Percentiles rank a stretch among this genome's conserved stretches.
Evolutionary conservation across 1,140 invertebrate genomes (phyloP).

Genomic region (Macrosteles quadrilineatus): DNA sequence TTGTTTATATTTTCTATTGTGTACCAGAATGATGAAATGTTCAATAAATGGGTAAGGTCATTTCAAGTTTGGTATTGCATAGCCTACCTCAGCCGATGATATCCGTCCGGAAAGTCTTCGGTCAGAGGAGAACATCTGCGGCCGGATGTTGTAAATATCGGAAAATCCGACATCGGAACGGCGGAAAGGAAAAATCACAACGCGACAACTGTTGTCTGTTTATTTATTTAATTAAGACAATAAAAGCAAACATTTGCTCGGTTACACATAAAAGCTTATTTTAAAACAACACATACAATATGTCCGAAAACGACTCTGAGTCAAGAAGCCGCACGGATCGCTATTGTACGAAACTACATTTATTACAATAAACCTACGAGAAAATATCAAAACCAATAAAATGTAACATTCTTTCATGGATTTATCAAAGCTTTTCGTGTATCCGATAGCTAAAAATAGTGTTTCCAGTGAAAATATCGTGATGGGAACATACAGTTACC

Average conservation of each 20-base stretch:
- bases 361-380: background rate
- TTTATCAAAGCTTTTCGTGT: background rate
- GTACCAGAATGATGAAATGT: no score
- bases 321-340: conserved; percentile 5
- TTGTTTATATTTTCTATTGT: no score
- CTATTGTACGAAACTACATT: conserved; percentile 7
- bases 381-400: background rate
- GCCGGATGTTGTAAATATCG: no score
- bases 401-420: background rate
- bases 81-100: background rate
- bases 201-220: background rate
- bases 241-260: background rate
- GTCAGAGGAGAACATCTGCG: background rate
- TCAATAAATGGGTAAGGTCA: no score
- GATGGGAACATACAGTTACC: background rate
- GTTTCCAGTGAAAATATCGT: background rate
- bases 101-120: background rate
- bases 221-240: background rate
- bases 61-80: no score
- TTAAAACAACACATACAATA: conserved; percentile 10
- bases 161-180: background rate
- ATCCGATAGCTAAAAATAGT: conserved; percentile 1
- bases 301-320: conserved; percentile 5
- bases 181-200: conserved; percentile 2
- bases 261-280: conserved; percentile 5